Evolutionary conservation across 2,797 vertebrate species (phyloP).

Genomic region (Heterohyrax brucei): DNA sequence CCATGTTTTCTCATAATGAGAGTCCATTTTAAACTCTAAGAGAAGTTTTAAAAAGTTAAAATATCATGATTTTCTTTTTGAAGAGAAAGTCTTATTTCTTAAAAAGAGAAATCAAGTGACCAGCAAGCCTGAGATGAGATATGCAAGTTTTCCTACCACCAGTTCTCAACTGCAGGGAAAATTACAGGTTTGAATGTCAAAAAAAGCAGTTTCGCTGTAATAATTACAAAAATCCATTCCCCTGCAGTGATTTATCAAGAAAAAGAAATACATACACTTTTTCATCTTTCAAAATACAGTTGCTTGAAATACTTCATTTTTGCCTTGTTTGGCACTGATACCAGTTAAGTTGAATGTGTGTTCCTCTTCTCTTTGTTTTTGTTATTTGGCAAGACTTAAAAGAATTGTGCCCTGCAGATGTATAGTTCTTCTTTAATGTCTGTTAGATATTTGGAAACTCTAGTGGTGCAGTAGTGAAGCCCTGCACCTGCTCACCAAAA

Average conservation of each 20-base stretch:
- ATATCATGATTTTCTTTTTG: neutral
- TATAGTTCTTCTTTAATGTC: neutral
- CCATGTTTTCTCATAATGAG: neutral
- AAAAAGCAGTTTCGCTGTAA: neutral
- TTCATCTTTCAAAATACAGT: constrained; percentile 52
- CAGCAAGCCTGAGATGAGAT: neutral
- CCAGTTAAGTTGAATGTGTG: neutral
- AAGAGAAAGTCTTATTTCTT: neutral
- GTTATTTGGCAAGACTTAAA: neutral
- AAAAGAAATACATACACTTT: neutral
- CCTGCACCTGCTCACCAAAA: no score
- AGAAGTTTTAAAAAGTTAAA: constrained; percentile 8
- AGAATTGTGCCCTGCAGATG: neutral
- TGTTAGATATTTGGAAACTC: neutral
- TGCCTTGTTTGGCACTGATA: neutral
- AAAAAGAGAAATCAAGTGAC: neutral
- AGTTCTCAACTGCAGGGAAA: neutral
- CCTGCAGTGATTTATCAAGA: neutral
- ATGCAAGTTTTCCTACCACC: neutral
- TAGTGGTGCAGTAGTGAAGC: no score
- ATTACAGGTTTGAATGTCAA: neutral
- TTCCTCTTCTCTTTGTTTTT: neutral
- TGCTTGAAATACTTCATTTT: constrained; percentile 48
- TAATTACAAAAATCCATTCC: neutral
- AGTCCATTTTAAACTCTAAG: neutral